A percentile compares a stretch with the other conserved stretches of the same genome.
phyloP scores from a whole-genome alignment of 64 coral and sea anemone species.

The Montipora capricornis region DNA sequence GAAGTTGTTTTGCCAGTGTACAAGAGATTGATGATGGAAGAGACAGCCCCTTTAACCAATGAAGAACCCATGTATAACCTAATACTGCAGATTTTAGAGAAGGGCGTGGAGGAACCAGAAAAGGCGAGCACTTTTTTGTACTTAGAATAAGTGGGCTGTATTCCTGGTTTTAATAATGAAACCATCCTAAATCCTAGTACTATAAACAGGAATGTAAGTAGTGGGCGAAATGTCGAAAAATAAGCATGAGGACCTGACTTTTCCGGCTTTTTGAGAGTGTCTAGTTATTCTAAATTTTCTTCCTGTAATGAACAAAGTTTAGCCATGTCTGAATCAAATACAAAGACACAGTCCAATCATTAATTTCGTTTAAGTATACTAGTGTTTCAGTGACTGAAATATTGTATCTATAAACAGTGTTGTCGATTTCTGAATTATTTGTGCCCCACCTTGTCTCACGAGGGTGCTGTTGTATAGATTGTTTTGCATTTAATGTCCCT shows the following conservation, averaged over 20 bases:
- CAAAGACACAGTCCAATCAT: neutral
- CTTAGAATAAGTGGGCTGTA: neutral
- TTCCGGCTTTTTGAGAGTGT: too few relatives aligned
- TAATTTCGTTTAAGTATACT: neutral
- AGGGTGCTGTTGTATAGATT: neutral
- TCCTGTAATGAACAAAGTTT: too few relatives aligned
- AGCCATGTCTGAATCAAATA: neutral
- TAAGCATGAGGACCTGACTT: too few relatives aligned
- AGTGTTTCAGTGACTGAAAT: neutral
- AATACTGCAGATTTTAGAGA: neutral
- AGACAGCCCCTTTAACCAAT: neutral
- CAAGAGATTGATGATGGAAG: neutral
- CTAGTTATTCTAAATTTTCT: too few relatives aligned
- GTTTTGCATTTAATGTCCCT: conserved; percentile 8
- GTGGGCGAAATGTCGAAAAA: too few relatives aligned
- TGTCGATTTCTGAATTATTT: neutral
- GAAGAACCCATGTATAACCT: neutral
- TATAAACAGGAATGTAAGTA: neutral
- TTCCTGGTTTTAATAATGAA: neutral
- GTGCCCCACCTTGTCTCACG: neutral
- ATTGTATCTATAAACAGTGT: neutral
- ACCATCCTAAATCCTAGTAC: neutral
- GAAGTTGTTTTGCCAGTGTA: neutral
- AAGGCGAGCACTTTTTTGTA: neutral
- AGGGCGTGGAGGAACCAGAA: neutral